These are phyloP conservation scores for Drosophila greeni DNA, from an alignment of 2,888 invertebrate species.

Conservation along the genomic window DNA sequence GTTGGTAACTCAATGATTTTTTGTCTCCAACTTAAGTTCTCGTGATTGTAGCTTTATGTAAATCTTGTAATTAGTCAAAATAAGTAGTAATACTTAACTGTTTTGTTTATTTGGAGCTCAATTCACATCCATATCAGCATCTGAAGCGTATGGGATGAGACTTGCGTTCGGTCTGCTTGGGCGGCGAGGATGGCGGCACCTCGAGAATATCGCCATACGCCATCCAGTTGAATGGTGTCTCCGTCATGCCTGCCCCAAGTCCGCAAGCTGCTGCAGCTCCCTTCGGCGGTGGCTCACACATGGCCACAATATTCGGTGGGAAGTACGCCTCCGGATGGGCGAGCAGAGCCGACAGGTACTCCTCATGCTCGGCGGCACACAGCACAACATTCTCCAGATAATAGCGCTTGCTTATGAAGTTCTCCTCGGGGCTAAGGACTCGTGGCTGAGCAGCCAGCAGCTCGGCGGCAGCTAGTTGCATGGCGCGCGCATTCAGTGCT, in stretches of 20 bases:
- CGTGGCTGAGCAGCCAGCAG: not conserved
- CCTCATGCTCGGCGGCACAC: slow-evolving; percentile 45
- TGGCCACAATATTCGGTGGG: slow-evolving; percentile 43
- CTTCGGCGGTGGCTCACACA: slow-evolving; percentile 33
- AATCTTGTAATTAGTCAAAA: not conserved
- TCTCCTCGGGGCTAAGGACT: slow-evolving; percentile 32
- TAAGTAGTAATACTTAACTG: not conserved
- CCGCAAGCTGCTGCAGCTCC: not conserved
- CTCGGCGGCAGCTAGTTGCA: slow-evolving; percentile 18
- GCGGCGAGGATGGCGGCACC: slow-evolving; percentile 54
- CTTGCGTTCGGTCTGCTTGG: slow-evolving; percentile 36
- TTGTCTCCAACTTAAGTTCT: not conserved
- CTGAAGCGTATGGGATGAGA: slow-evolving; percentile 29
- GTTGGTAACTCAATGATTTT: no score
- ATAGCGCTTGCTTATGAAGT: slow-evolving; percentile 28
- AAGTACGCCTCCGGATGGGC: slow-evolving; percentile 55
- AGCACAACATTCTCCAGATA: slow-evolving; percentile 34
- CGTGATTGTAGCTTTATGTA: not conserved
- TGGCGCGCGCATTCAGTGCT: slow-evolving; percentile 37
- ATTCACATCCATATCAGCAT: not conserved
- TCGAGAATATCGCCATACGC: slow-evolving; percentile 27
- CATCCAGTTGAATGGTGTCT: slow-evolving; percentile 8
- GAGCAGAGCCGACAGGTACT: slow-evolving; percentile 48
- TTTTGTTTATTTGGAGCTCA: not conserved
- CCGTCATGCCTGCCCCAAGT: not conserved